Conservation (phyloP, 1,140 invertebrate species). For the Tetramorium simillimum region DNA sequence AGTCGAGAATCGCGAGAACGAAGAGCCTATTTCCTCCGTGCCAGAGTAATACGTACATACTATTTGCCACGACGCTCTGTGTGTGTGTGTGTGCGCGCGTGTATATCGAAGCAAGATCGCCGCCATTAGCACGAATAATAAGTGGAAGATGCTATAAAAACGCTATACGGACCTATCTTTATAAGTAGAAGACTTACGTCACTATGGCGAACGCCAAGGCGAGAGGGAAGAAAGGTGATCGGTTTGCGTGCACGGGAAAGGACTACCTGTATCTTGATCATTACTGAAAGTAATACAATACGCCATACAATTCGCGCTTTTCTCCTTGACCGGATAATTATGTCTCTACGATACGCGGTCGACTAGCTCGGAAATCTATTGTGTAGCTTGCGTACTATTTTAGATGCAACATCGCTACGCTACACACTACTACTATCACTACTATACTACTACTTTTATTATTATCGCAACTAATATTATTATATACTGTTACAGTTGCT, state of each 20-base stretch:
- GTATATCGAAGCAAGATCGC: not conserved
- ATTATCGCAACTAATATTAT: slow-evolving; percentile 26
- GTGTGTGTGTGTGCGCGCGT: not conserved
- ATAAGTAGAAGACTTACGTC: not conserved
- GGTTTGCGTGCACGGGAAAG: not conserved
- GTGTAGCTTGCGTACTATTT: slow-evolving; percentile 50
- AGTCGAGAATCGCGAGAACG: not conserved
- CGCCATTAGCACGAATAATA: not conserved
- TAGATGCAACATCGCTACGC: slow-evolving; percentile 35
- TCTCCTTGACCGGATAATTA: not conserved
- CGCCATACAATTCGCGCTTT: not conserved
- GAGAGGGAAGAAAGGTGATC: not conserved
- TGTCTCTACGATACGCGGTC: not conserved
- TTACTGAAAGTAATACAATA: slow-evolving; percentile 42
- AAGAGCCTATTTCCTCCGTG: not conserved
- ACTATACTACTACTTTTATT: slow-evolving; percentile 46
- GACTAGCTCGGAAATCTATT: slow-evolving; percentile 32
- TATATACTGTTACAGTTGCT: slow-evolving; percentile 38
- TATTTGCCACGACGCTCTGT: slow-evolving; percentile 13
- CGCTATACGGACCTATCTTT: not conserved
- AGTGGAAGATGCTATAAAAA: not conserved
- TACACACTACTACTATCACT: slow-evolving; percentile 18
- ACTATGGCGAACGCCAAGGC: not conserved
- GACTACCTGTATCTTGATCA: slow-evolving; percentile 4
- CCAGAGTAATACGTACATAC: not conserved